Percentiles rank a stretch among this genome's conserved stretches.
Conservation (phyloP, 1,140 invertebrate genomes). For the Bombyx mandarina region DNA sequence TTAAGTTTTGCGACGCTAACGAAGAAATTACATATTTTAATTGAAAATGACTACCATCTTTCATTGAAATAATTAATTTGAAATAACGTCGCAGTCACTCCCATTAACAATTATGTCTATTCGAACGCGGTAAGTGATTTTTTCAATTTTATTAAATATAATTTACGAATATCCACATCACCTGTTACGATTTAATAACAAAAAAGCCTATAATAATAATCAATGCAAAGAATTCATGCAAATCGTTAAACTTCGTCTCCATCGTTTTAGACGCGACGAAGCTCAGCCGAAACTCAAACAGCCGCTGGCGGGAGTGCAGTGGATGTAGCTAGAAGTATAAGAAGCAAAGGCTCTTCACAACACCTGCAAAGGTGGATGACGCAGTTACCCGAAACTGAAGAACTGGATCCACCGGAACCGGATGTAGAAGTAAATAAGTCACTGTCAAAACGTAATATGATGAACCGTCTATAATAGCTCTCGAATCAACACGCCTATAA, state of each 20-base stretch:
- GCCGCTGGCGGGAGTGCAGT: constrained; percentile 42
- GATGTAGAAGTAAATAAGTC: constrained; percentile 53
- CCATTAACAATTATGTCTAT: too few species aligned
- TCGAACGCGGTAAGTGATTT: too few species aligned
- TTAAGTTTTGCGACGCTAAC: constrained; percentile 52
- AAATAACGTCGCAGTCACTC: too few species aligned
- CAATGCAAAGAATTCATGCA: neutral
- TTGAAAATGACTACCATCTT: constrained; percentile 52
- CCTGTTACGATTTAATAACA: neutral
- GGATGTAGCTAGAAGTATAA: constrained; percentile 50
- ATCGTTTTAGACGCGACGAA: constrained; percentile 45
- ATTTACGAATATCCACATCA: constrained; percentile 21
- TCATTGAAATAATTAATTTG: constrained; percentile 19
- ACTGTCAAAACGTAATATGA: too few species aligned
- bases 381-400: constrained; percentile 68
- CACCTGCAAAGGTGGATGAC: constrained; percentile 84
- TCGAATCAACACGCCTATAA: too few species aligned
- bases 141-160: neutral
- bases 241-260: neutral
- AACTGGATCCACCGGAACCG: constrained; percentile 50
- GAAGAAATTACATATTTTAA: constrained; percentile 8
- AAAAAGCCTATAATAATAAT: neutral
- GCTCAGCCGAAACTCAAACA: constrained; percentile 58
- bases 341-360: constrained; percentile 73
- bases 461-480: too few species aligned